A percentile compares a stretch with the other conserved stretches of the same genome.
Conservation (phyloP, 2,888 invertebrate species). For the Rhogogaster chlorosoma region DNA sequence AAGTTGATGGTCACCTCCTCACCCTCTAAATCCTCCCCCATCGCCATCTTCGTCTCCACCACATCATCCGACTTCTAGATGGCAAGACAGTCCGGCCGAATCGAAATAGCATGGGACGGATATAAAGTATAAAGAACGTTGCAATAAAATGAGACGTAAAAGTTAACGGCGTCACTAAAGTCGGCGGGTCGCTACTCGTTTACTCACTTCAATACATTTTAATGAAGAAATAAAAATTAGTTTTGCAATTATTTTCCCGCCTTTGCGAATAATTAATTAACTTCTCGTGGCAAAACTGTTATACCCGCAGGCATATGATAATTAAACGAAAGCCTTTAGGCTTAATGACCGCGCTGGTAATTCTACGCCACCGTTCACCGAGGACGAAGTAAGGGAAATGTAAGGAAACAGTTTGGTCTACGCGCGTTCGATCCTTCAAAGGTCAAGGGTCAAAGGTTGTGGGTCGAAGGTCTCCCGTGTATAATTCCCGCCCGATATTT, state of each 20-base stretch:
- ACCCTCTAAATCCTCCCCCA: slow-evolving; percentile 8
- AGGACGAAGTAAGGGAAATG: slow-evolving; percentile 31
- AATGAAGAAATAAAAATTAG: slow-evolving; percentile 50
- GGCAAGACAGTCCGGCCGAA: slow-evolving; percentile 36
- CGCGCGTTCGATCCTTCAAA: slow-evolving; percentile 23
- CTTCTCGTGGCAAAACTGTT: neutral
- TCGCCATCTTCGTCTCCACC: slow-evolving; percentile 23
- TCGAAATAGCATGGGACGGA: slow-evolving; percentile 47
- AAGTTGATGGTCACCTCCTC: slow-evolving; percentile 44
- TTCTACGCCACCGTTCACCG: slow-evolving; percentile 34
- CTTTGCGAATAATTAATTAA: slow-evolving; percentile 48
- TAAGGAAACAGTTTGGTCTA: slow-evolving; percentile 35
- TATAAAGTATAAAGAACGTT: slow-evolving; percentile 44
- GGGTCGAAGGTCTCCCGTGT: slow-evolving; percentile 20
- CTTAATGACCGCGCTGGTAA: slow-evolving; percentile 46
- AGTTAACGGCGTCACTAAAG: slow-evolving; percentile 52
- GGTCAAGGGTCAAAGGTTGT: slow-evolving; percentile 24
- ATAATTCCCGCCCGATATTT: slow-evolving; percentile 24
- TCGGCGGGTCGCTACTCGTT: slow-evolving; percentile 43
- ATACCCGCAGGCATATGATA: slow-evolving; percentile 36
- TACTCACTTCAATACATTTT: slow-evolving; percentile 51
- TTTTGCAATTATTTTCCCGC: slow-evolving; percentile 41
- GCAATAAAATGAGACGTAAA: slow-evolving; percentile 49
- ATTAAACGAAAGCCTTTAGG: slow-evolving; percentile 37
- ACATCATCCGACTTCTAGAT: slow-evolving; percentile 46